Percentiles rank a stretch among this genome's conserved stretches.
Evolutionary conservation across 2,888 invertebrate species (phyloP).

Genomic region (Prosopocoilus inquinatus): DNA sequence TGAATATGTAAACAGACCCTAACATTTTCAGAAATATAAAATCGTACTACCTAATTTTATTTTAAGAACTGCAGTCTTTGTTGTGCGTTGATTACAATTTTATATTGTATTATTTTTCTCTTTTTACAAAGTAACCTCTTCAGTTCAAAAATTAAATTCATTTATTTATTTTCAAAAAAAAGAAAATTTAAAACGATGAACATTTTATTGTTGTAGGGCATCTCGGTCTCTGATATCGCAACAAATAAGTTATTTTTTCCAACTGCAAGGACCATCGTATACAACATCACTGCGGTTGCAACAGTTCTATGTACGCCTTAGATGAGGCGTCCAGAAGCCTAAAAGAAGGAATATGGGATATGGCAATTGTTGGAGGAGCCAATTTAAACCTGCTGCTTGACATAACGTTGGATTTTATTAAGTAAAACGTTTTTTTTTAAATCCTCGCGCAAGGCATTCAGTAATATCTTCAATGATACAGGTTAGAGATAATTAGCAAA

Average conservation of each 20-base stretch:
- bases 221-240: constrained; percentile 85
- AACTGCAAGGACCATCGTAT: constrained; percentile 85
- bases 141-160: no score
- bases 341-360: constrained; percentile 78
- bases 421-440: background rate
- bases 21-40: no score
- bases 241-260: constrained; percentile 84
- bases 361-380: constrained; percentile 87
- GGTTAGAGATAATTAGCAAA: constrained; percentile 73
- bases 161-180: no score
- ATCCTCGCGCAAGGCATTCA: no score
- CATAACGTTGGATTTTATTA: constrained; percentile 72
- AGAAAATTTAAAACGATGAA: background rate
- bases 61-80: no score
- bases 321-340: constrained; percentile 79
- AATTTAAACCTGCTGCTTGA: constrained; percentile 85
- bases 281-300: constrained; percentile 91
- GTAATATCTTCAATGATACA: constrained; percentile 21
- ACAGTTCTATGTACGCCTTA: constrained; percentile 86
- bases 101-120: no score
- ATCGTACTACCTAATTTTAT: no score
- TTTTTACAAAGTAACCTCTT: no score
- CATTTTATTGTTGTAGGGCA: constrained; percentile 50
- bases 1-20: no score
- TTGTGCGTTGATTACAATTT: no score